Percentiles rank a stretch among this genome's conserved stretches.
Evolutionary conservation across 2,113 vertebrate genomes (phyloP).

Genomic region (Carettochelys insculpta): DNA sequence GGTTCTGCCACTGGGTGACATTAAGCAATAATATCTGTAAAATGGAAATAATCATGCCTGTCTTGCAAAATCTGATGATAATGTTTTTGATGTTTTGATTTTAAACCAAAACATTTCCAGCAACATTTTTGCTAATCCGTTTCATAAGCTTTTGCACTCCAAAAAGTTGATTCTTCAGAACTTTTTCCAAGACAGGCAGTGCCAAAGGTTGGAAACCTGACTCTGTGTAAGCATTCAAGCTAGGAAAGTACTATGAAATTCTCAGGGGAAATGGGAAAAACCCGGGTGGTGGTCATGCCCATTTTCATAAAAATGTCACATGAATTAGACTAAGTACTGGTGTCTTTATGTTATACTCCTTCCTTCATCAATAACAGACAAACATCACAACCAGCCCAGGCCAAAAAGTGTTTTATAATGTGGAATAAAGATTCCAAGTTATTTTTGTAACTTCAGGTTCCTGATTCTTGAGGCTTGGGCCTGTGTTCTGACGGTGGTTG

Average conservation of each 20-base stretch:
- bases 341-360: background rate
- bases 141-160: background rate
- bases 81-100: background rate
- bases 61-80: background rate
- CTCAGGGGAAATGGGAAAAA: background rate
- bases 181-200: background rate
- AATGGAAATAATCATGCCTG: background rate
- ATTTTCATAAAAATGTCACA: background rate
- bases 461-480: background rate
- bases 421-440: background rate
- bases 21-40: background rate
- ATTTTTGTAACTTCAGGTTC: background rate
- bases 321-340: background rate
- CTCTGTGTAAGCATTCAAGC: background rate
- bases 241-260: background rate
- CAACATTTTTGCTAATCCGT: background rate
- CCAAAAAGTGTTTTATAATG: background rate
- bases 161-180: fast-evolving
- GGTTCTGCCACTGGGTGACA: background rate
- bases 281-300: background rate
- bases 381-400: background rate
- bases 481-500: background rate
- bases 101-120: background rate
- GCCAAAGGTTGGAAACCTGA: background rate
- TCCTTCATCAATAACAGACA: background rate